A percentile compares a stretch with the other conserved stretches of the same genome.
phyloP scores from a whole-genome alignment of 1,140 invertebrate genomes.

The Eriocheir sinensis region DNA sequence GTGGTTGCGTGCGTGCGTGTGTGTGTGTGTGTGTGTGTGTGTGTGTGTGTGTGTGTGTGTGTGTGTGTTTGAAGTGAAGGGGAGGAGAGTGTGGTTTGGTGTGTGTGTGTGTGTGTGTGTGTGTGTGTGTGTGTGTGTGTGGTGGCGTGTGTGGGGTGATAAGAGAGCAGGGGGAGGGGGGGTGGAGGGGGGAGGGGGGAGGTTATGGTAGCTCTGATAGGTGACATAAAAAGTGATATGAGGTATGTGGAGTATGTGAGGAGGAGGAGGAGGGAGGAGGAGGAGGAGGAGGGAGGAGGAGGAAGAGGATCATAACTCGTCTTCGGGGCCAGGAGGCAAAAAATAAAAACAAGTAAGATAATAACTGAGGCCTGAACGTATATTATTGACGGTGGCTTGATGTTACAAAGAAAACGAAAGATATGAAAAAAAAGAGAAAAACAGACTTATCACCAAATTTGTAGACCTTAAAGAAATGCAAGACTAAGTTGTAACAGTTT shows the following conservation, averaged over 20 bases:
- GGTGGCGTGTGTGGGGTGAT: background rate
- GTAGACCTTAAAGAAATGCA: too few species aligned
- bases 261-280: background rate
- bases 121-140: background rate
- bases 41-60: slow-evolving; percentile 11
- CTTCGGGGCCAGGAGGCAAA: too few species aligned
- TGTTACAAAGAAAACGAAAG: too few species aligned
- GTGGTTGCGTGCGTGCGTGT: background rate
- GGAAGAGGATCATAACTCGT: background rate
- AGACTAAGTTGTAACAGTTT: too few species aligned
- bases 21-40: slow-evolving; percentile 25
- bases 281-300: background rate
- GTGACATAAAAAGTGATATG: too few species aligned
- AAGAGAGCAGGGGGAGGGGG: background rate
- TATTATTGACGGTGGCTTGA: too few species aligned
- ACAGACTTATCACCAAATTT: too few species aligned
- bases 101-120: background rate
- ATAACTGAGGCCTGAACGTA: too few species aligned
- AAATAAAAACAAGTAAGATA: too few species aligned
- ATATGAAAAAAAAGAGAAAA: background rate
- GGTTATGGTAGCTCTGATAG: background rate
- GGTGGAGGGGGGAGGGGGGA: background rate
- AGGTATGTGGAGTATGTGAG: too few species aligned
- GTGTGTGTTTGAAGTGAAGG: background rate
- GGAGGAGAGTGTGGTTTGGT: background rate